Percentiles rank a stretch among this genome's conserved stretches.
Evolutionary conservation across 2,797 vertebrate species (phyloP).

Genomic region (Takifugu rubripes): DNA sequence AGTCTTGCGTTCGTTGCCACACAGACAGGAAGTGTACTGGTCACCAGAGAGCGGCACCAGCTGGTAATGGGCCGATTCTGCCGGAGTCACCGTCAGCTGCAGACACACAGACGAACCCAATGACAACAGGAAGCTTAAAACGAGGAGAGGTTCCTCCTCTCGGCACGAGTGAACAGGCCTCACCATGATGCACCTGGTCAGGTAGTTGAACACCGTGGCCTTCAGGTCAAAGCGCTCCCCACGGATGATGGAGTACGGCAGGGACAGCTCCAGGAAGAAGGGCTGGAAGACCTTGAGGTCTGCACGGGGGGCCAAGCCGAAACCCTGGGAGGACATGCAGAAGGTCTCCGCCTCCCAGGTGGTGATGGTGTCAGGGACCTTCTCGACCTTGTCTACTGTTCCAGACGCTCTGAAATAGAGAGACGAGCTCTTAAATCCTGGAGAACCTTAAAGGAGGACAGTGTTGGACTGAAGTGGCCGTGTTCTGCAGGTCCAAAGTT

Average conservation of each 20-base stretch:
- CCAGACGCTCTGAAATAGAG: conserved; percentile 58
- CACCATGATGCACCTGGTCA: conserved; percentile 77
- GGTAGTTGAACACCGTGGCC: conserved; percentile 73
- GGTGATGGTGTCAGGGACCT: conserved; percentile 75
- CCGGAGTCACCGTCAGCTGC: conserved; percentile 64
- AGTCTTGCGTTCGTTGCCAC: conserved; percentile 60
- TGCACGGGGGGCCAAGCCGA: conserved; percentile 72
- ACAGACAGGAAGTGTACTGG: conserved; percentile 63
- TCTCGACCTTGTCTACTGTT: conserved; percentile 39
- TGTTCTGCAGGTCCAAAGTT: neutral
- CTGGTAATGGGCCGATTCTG: conserved; percentile 46
- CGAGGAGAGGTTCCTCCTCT: too few species aligned
- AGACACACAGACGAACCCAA: neutral
- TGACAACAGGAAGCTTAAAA: neutral
- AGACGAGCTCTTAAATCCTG: too few species aligned
- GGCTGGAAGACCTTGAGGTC: conserved; percentile 77
- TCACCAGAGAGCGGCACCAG: conserved; percentile 43
- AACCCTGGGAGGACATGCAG: conserved; percentile 68
- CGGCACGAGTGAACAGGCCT: neutral
- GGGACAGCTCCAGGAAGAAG: conserved; percentile 76
- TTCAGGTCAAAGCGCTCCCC: conserved; percentile 79
- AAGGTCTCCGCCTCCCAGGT: conserved; percentile 75
- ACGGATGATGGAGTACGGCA: conserved; percentile 79
- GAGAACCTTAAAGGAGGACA: neutral
- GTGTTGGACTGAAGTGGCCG: too few species aligned